Conservation (phyloP, 2,888 invertebrate genomes). For the Melanchra persicariae region DNA sequence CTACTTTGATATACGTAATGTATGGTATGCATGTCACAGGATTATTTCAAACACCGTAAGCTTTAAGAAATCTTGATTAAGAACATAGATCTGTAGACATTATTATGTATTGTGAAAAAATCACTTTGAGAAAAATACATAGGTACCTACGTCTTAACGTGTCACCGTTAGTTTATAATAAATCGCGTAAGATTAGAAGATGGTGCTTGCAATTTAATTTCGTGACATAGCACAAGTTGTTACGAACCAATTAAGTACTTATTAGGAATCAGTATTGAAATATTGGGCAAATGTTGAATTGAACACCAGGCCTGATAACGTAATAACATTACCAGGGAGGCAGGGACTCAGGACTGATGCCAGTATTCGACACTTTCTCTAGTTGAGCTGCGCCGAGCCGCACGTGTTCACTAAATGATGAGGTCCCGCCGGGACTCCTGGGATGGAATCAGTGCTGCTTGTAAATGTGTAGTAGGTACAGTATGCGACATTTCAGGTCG, state of each 20-base stretch:
- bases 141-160: too few species aligned
- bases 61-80: too few species aligned
- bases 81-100: too few species aligned
- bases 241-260: slow-evolving; percentile 3
- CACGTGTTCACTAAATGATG: slow-evolving; percentile 45
- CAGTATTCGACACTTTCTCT: slow-evolving; percentile 17
- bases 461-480: slow-evolving; percentile 21
- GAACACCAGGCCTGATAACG: background rate
- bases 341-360: slow-evolving; percentile 18
- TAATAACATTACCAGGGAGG: slow-evolving; percentile 27
- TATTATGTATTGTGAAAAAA: too few species aligned
- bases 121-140: too few species aligned
- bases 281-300: slow-evolving; percentile 31
- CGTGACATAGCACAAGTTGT: background rate
- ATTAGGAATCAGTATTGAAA: slow-evolving; percentile 12
- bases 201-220: too few species aligned
- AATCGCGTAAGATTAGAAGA: too few species aligned
- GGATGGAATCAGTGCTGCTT: slow-evolving; percentile 40
- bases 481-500: background rate
- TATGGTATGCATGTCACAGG: too few species aligned
- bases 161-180: too few species aligned
- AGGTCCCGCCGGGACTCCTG: slow-evolving; percentile 39
- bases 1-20: background rate
- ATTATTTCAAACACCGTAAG: too few species aligned
- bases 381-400: slow-evolving; percentile 29